Conservation (phyloP, 2,888 invertebrate species). For the Cotesia congregata region DNA sequence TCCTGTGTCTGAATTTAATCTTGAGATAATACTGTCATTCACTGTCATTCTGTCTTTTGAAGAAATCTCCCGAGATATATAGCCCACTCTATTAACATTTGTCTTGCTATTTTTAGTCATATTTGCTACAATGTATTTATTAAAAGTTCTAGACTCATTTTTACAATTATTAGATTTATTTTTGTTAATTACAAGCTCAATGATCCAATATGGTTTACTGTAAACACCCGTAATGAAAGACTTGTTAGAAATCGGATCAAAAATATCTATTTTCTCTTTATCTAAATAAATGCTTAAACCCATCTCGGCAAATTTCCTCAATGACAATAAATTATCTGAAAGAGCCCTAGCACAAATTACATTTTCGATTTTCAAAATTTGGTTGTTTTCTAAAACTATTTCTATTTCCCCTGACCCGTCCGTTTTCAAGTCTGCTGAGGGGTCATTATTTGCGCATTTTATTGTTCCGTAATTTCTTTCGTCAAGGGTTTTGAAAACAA, state of each 20-base stretch:
- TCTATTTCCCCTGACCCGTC: neutral
- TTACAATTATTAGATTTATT: too few relatives aligned
- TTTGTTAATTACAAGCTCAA: too few relatives aligned
- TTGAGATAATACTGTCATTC: too few relatives aligned
- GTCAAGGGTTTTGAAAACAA: conserved; percentile 16
- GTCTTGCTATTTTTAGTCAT: too few relatives aligned
- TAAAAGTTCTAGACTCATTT: too few relatives aligned
- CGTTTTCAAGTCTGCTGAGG: conserved; percentile 3
- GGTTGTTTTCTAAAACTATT: neutral
- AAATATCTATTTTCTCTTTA: neutral
- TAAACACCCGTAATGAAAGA: neutral
- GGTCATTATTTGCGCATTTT: conserved; percentile 3
- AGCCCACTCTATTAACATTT: too few relatives aligned
- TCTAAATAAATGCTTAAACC: neutral
- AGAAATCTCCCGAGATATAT: too few relatives aligned
- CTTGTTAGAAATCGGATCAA: neutral
- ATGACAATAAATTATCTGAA: neutral
- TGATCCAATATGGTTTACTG: too few relatives aligned
- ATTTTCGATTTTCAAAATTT: neutral
- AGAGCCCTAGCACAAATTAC: neutral
- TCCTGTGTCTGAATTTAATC: too few relatives aligned
- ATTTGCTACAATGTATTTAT: too few relatives aligned
- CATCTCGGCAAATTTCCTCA: neutral
- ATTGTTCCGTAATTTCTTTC: neutral
- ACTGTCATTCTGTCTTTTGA: too few relatives aligned